phyloP scores from a whole-genome alignment of 2,797 vertebrate genomes.

The Sebastes elongatus region DNA sequence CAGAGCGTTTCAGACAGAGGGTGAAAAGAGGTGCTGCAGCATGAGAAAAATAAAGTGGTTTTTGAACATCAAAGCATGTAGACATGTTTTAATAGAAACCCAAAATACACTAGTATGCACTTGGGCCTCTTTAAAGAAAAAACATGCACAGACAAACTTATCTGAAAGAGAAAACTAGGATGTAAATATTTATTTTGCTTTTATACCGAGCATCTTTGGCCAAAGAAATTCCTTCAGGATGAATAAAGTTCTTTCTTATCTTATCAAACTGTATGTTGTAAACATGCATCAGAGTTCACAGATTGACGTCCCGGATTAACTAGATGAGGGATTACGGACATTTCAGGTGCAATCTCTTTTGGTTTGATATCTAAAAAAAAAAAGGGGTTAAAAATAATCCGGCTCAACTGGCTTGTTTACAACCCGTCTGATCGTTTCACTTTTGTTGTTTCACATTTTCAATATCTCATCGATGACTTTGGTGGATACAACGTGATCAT shows the following conservation, averaged over 20 bases:
- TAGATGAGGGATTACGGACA: neutral
- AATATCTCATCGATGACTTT: neutral
- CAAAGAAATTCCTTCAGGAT: neutral
- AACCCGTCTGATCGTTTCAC: neutral
- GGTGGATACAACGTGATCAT: neutral
- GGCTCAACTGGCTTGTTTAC: neutral
- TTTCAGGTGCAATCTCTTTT: neutral
- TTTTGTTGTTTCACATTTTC: neutral
- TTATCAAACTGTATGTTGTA: neutral
- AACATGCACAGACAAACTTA: neutral
- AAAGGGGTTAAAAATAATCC: neutral
- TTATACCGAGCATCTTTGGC: neutral
- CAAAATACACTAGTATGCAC: neutral
- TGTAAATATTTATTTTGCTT: neutral
- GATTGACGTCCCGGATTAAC: neutral
- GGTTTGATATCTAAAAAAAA: neutral
- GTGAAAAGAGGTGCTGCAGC: no score
- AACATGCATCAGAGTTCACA: neutral
- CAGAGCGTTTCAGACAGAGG: no score
- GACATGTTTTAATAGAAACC: neutral
- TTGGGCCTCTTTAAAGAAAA: neutral
- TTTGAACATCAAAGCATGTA: no score
- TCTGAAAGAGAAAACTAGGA: neutral
- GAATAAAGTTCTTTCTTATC: neutral
- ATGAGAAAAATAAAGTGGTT: no score